These are phyloP conservation scores for Cottus gobio DNA, from an alignment of 2,113 vertebrate species.

Conservation along the genomic window DNA sequence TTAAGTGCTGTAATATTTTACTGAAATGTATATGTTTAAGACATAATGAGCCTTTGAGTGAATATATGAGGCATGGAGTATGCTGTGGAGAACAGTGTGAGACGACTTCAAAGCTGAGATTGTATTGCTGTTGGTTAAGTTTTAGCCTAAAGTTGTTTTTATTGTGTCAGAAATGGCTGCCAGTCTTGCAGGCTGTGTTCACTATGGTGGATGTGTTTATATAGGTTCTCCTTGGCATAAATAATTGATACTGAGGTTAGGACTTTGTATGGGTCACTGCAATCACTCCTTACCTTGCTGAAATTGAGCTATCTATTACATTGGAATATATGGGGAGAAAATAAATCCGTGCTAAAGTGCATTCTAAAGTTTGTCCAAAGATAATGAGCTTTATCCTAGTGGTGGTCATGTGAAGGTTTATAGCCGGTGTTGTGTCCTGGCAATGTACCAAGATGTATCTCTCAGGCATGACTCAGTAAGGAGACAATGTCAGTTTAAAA, in stretches of 20 bases:
- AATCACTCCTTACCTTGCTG: neutral
- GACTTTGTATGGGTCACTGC: neutral
- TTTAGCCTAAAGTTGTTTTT: neutral
- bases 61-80: neutral
- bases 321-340: neutral
- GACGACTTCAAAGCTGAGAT: neutral
- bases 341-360: neutral
- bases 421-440: neutral
- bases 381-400: neutral
- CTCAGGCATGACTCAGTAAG: neutral
- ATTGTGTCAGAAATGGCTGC: constrained; percentile 22
- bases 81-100: neutral
- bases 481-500: neutral
- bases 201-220: neutral
- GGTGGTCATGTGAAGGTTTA: neutral
- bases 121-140: neutral
- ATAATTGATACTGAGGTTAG: constrained; percentile 4
- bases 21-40: constrained; percentile 34
- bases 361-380: neutral
- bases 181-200: neutral
- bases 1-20: constrained; percentile 21
- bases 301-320: neutral
- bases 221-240: neutral
- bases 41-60: neutral
- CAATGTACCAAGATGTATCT: neutral